Conservation (phyloP, 2,113 vertebrate species). For the Poeciliopsis occidentalis region DNA sequence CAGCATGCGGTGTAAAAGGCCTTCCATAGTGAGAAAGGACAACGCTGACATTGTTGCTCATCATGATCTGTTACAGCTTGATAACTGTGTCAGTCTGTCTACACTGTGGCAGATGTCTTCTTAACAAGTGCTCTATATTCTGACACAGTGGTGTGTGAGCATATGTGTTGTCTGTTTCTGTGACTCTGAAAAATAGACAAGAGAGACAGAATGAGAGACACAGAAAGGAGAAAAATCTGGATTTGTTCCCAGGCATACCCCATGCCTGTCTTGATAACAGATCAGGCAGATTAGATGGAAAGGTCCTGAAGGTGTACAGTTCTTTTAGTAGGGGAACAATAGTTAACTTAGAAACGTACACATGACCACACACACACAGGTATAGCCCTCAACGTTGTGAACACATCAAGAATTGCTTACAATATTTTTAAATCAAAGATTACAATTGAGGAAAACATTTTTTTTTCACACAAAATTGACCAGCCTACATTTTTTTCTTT, state of each 20-base stretch:
- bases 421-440: constrained; percentile 12
- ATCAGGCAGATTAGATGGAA: constrained; percentile 66
- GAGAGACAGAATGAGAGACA: constrained; percentile 50
- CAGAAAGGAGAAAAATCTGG: constrained; percentile 51
- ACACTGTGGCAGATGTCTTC: constrained; percentile 47
- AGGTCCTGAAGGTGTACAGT: constrained; percentile 44
- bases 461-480: too few species aligned
- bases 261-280: constrained; percentile 71
- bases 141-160: constrained; percentile 24
- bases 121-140: constrained; percentile 46
- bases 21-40: constrained; percentile 20
- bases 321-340: constrained; percentile 44
- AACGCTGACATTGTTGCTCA: constrained; percentile 43
- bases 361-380: neutral
- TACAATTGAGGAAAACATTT: too few species aligned
- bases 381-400: constrained; percentile 10
- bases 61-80: constrained; percentile 45
- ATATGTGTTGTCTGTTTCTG: constrained; percentile 16
- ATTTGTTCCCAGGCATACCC: constrained; percentile 55
- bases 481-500: too few species aligned
- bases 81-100: constrained; percentile 60
- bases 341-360: constrained; percentile 35
- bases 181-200: constrained; percentile 19
- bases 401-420: constrained; percentile 33
- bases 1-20: constrained; percentile 14